Conservation (phyloP, 2,888 invertebrate genomes). For the Carabus problematicus region DNA sequence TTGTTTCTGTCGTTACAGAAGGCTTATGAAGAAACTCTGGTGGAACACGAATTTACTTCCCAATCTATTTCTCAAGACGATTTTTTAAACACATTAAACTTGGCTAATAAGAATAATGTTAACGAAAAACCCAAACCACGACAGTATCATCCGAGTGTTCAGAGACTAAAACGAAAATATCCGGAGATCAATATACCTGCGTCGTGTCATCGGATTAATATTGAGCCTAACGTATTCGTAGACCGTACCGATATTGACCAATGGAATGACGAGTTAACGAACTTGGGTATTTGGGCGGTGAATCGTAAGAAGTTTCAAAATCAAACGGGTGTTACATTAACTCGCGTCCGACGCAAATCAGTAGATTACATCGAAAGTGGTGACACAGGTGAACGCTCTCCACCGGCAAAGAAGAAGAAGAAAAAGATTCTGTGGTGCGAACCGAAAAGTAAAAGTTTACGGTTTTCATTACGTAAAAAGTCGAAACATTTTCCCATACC, state of each 20-base stretch:
- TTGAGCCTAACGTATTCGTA: slow-evolving; percentile 9
- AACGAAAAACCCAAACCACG: not conserved
- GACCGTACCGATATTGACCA: not conserved
- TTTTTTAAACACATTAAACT: slow-evolving; percentile 24
- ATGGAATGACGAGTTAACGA: not conserved
- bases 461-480: too few species aligned
- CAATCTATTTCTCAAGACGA: slow-evolving; percentile 25
- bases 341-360: not conserved
- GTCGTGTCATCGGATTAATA: slow-evolving; percentile 2
- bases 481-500: too few species aligned
- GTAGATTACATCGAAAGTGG: not conserved
- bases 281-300: slow-evolving; percentile 29
- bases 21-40: too few species aligned
- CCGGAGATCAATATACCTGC: slow-evolving; percentile 17
- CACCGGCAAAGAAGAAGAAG: slow-evolving; percentile 3
- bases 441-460: not conserved
- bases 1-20: too few species aligned
- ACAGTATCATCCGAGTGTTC: slow-evolving; percentile 18
- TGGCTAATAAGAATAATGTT: slow-evolving; percentile 6
- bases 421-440: slow-evolving; percentile 2
- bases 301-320: not conserved
- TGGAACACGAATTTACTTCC: not conserved
- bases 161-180: slow-evolving; percentile 20
- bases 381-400: not conserved
- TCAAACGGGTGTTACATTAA: not conserved